Evolutionary conservation across 1,140 invertebrate genomes (phyloP).

Genomic region (Zaprionus ornatus): DNA sequence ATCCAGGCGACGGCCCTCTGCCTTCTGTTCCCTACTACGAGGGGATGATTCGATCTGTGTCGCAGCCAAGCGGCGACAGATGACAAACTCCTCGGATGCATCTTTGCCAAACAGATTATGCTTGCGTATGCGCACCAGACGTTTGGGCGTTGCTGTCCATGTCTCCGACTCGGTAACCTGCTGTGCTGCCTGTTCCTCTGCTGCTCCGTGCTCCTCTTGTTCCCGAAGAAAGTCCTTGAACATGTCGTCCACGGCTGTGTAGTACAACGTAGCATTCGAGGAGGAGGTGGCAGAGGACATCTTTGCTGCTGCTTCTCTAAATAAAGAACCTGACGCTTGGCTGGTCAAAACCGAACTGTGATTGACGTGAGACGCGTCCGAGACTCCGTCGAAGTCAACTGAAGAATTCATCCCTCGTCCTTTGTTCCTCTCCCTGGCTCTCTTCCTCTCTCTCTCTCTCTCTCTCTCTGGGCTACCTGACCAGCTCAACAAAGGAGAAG

Average conservation of each 20-base stretch:
- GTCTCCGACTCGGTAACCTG: not conserved
- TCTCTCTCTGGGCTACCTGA: slow-evolving; percentile 51
- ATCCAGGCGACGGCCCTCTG: slow-evolving; percentile 36
- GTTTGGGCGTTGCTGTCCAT: slow-evolving; percentile 48
- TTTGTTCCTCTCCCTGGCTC: not conserved
- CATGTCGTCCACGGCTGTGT: slow-evolving; percentile 58
- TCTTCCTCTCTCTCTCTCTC: not conserved
- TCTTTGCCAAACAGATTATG: slow-evolving; percentile 58
- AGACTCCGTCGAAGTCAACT: slow-evolving; percentile 25
- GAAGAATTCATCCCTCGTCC: slow-evolving; percentile 54
- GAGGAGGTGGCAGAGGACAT: slow-evolving; percentile 49
- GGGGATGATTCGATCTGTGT: slow-evolving; percentile 20
- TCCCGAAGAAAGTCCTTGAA: slow-evolving; percentile 52
- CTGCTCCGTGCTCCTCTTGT: slow-evolving; percentile 10
- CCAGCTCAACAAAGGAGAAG: slow-evolving; percentile 33
- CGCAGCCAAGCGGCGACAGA: slow-evolving; percentile 39
- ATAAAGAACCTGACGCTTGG: slow-evolving; percentile 55
- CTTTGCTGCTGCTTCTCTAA: not conserved
- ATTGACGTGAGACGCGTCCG: slow-evolving; percentile 51
- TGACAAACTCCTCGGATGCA: slow-evolving; percentile 33
- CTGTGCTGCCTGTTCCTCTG: not conserved
- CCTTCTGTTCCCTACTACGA: slow-evolving; percentile 17
- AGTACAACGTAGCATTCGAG: slow-evolving; percentile 55
- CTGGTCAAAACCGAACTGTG: slow-evolving; percentile 55
- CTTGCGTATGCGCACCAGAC: slow-evolving; percentile 48